These are phyloP conservation scores for Clivina fossor DNA, from an alignment of 2,888 invertebrate genomes.

Conservation along the genomic window DNA sequence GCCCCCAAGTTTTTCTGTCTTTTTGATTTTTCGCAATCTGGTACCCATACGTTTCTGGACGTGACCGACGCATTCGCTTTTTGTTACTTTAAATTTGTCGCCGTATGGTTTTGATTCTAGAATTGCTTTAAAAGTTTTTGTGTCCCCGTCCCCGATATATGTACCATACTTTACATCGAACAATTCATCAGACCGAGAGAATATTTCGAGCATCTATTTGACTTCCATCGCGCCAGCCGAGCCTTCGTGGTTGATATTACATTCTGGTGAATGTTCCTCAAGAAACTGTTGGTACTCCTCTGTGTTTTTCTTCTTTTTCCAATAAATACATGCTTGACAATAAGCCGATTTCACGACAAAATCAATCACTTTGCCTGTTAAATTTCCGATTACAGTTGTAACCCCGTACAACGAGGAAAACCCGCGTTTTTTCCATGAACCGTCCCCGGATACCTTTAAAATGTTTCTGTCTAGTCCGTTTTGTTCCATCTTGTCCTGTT, in stretches of 20 bases:
- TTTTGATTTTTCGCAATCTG: conserved; percentile 24
- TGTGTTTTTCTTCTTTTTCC: conserved; percentile 24
- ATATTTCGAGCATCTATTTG: not conserved
- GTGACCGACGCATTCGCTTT: conserved; percentile 23
- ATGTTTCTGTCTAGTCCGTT: not conserved
- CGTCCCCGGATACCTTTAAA: conserved; percentile 41
- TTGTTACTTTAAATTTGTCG: conserved; percentile 1
- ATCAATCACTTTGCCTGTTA: conserved; percentile 24
- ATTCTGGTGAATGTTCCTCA: conserved; percentile 16
- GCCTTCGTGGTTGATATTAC: not conserved
- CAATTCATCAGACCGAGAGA: not conserved
- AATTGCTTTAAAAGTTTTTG: conserved; percentile 7
- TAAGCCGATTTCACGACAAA: conserved; percentile 13
- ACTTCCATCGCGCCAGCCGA: not conserved
- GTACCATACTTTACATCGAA: not conserved
- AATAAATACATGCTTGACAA: conserved; percentile 14
- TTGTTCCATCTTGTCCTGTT: not conserved
- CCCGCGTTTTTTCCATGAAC: conserved; percentile 42
- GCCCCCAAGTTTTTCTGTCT: conserved; percentile 39
- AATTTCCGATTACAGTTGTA: conserved; percentile 33
- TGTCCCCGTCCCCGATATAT: conserved; percentile 3
- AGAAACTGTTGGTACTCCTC: conserved; percentile 33
- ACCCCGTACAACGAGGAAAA: conserved; percentile 37
- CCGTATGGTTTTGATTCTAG: conserved; percentile 13
- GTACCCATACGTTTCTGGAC: conserved; percentile 28